phyloP scores from a whole-genome alignment of 2,113 vertebrate genomes.

The Notarius quadriscutis region DNA sequence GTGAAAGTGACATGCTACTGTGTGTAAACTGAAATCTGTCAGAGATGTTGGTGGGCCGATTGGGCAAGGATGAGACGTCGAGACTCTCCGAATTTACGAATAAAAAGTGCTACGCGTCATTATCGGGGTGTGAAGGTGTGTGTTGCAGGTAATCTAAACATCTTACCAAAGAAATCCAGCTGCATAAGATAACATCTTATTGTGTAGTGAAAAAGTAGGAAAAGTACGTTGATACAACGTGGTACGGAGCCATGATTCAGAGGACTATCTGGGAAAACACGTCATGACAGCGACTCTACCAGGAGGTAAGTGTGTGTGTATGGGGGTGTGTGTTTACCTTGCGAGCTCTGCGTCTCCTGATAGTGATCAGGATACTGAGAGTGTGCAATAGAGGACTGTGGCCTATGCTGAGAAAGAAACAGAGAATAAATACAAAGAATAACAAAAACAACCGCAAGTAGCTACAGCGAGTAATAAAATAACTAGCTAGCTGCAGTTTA shows the following conservation, averaged over 20 bases:
- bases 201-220: background rate
- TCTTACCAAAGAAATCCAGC: background rate
- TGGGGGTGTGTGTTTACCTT: slow-evolving; percentile 66
- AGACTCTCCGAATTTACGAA: background rate
- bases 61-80: background rate
- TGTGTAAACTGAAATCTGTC: background rate
- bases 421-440: slow-evolving; percentile 10
- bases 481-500: background rate
- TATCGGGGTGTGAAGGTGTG: background rate
- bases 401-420: slow-evolving; percentile 75
- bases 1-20: background rate
- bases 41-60: background rate
- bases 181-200: background rate
- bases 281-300: background rate
- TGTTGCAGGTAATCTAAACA: background rate
- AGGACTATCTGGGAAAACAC: background rate
- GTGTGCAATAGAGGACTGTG: slow-evolving; percentile 90
- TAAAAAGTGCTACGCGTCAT: background rate
- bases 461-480: background rate
- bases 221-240: background rate
- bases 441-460: background rate
- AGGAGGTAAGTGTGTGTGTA: background rate
- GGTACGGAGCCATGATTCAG: background rate
- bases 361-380: slow-evolving; percentile 89
- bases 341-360: slow-evolving; percentile 92